Conservation (phyloP, 2,888 invertebrate genomes). For the Dasysyrphus tricinctus region DNA sequence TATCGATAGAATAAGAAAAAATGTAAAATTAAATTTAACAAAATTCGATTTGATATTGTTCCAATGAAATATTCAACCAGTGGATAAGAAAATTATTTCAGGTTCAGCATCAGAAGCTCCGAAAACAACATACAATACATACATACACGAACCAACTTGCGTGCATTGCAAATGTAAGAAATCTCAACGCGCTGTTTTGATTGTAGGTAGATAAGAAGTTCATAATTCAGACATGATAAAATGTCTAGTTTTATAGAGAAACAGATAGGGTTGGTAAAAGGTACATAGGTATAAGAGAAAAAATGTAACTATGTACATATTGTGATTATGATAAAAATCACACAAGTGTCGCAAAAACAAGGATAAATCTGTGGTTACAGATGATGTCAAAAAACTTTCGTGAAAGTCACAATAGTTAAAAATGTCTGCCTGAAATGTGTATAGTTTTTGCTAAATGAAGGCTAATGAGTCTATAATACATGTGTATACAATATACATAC, state of each 20-base stretch:
- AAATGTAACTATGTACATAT: not conserved
- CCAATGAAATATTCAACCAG: not conserved
- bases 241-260: not conserved
- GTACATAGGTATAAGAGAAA: not conserved
- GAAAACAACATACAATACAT: not conserved
- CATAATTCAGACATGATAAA: not conserved
- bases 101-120: not conserved
- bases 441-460: not conserved
- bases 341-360: not conserved
- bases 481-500: not conserved
- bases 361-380: not conserved
- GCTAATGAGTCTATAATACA: not conserved
- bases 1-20: no score
- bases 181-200: not conserved
- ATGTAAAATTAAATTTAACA: not conserved
- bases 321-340: not conserved
- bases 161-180: not conserved
- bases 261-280: not conserved
- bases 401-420: not conserved
- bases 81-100: conserved; percentile 1
- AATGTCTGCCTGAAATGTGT: not conserved
- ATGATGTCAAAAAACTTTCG: not conserved
- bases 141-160: not conserved
- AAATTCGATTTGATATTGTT: not conserved
- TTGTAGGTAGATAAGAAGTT: not conserved